Conservation (phyloP, 1,140 invertebrate species). For the Mycetomoellerius zeteki region DNA sequence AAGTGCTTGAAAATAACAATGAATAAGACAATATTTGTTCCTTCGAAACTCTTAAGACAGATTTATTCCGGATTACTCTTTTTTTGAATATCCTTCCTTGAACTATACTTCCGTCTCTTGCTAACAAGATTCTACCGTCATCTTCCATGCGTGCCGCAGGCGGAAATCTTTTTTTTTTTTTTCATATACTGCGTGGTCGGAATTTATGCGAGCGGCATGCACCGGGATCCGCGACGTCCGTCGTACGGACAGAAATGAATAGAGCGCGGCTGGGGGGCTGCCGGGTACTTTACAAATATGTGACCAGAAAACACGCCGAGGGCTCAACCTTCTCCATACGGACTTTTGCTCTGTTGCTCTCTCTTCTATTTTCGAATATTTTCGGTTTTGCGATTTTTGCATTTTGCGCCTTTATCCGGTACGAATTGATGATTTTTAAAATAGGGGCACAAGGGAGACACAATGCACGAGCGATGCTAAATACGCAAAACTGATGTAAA, state of each 20-base stretch:
- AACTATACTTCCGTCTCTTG: constrained; percentile 48
- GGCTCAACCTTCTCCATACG: constrained; percentile 50
- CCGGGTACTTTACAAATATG: constrained; percentile 84
- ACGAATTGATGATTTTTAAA: constrained; percentile 7
- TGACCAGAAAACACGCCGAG: constrained; percentile 83
- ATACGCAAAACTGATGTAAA: neutral
- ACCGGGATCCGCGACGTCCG: constrained; percentile 70
- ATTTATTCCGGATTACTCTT: constrained; percentile 56
- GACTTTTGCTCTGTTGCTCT: neutral
- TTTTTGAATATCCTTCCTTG: constrained; percentile 35
- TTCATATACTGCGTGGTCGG: constrained; percentile 76
- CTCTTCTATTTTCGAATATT: constrained; percentile 16
- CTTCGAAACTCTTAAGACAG: constrained; percentile 65
- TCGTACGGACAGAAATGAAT: constrained; percentile 81
- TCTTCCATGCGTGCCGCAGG: constrained; percentile 35
- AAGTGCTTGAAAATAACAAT: constrained; percentile 21
- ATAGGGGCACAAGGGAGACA: neutral
- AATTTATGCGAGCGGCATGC: constrained; percentile 81
- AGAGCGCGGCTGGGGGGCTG: constrained; percentile 78
- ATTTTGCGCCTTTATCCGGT: constrained; percentile 38
- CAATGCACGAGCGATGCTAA: neutral
- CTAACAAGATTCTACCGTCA: constrained; percentile 41
- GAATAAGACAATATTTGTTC: constrained; percentile 51
- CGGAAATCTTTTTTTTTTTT: constrained; percentile 70
- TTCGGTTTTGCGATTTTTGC: constrained; percentile 38